These are phyloP conservation scores for Ormyrus nitidulus DNA, from an alignment of 2,888 invertebrate species.

Conservation along the genomic window DNA sequence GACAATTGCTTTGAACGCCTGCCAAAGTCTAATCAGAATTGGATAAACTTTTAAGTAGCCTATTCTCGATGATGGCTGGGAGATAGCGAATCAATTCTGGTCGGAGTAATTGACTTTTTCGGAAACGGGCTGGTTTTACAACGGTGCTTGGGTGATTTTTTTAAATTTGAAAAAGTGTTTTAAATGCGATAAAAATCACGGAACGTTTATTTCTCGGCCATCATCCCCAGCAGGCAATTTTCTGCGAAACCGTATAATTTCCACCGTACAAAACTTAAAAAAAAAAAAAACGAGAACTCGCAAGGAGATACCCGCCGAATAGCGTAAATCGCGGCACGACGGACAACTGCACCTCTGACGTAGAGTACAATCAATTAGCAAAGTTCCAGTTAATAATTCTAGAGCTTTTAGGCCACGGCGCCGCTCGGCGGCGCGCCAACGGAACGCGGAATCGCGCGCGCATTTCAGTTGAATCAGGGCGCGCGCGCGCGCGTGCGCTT, in stretches of 20 bases:
- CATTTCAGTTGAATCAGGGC: background rate
- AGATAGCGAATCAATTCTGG: too few relatives aligned
- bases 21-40: too few relatives aligned
- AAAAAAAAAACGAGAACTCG: background rate
- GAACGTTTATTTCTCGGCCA: background rate
- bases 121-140: too few relatives aligned
- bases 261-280: background rate
- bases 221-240: conserved; percentile 6
- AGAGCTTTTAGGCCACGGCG: conserved; percentile 55
- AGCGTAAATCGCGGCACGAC: conserved; percentile 55
- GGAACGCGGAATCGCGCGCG: conserved; percentile 30
- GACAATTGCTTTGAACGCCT: too few relatives aligned
- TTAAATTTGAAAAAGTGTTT: too few relatives aligned
- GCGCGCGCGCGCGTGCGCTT: background rate
- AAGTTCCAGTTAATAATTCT: conserved; percentile 63
- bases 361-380: conserved; percentile 73
- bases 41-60: too few relatives aligned
- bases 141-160: too few relatives aligned
- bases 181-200: background rate
- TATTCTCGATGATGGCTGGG: too few relatives aligned
- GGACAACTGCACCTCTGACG: conserved; percentile 69
- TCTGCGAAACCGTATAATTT: background rate
- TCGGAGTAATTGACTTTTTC: too few relatives aligned
- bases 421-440: background rate
- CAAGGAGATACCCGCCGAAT: background rate